Evolutionary conservation across 2,888 invertebrate genomes (phyloP).

Genomic region (Xestobium rufovillosum): DNA sequence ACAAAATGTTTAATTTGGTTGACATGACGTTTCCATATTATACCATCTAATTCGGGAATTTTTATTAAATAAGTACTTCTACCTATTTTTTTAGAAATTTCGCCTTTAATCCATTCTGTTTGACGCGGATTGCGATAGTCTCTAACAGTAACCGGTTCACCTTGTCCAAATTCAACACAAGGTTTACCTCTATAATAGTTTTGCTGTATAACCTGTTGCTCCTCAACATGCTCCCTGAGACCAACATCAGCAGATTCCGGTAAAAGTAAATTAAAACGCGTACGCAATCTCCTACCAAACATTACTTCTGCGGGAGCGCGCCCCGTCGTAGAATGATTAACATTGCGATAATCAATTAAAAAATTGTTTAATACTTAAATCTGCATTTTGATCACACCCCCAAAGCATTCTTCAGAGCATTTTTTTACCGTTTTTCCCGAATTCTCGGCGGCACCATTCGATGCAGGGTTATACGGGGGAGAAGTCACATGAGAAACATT

Average conservation of each 20-base stretch:
- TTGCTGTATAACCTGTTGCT: too few species aligned
- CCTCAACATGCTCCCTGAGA: too few species aligned
- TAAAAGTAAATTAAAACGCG: conserved; percentile 4
- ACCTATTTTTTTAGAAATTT: conserved; percentile 10
- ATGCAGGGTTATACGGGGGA: conserved; percentile 17
- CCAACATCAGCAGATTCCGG: too few species aligned
- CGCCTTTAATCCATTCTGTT: conserved; percentile 10
- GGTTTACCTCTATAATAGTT: too few species aligned
- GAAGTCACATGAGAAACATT: conserved; percentile 17
- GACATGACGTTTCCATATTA: conserved; percentile 14
- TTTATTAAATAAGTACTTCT: conserved; percentile 13
- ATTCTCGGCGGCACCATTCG: conserved; percentile 24
- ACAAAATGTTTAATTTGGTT: conserved; percentile 15
- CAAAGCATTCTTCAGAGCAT: conserved; percentile 18
- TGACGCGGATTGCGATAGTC: too few species aligned
- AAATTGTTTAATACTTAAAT: conserved; percentile 14
- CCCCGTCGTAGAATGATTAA: conserved; percentile 17
- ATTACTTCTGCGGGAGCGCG: conserved; percentile 15
- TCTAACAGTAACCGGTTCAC: too few species aligned
- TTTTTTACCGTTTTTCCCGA: conserved; percentile 21
- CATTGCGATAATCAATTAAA: conserved; percentile 20
- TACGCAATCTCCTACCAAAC: conserved; percentile 8
- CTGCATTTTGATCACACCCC: conserved; percentile 10
- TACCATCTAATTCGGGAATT: conserved; percentile 8
- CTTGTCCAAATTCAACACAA: too few species aligned